Base-by-base conservation (phyloP, 2,797 vertebrate species). In the Lates japonicus region DNA sequence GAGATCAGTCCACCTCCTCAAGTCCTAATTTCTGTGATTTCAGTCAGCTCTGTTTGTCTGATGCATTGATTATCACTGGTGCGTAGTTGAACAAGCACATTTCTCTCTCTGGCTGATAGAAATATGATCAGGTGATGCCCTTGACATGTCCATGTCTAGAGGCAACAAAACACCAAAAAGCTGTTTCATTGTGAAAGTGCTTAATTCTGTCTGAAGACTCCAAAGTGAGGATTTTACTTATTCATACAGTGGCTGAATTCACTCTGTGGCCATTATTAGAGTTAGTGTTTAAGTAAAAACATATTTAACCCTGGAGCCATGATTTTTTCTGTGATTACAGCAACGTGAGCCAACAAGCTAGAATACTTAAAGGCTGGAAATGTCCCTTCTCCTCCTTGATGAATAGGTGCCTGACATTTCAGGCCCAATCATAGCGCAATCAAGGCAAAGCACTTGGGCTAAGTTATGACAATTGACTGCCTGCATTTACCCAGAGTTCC, bases 391-490 rank as follows among this genome's bases (percentile, higher is more conserved):
- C 68, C 76, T 17, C 13, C 0, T 1, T 73, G 74, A 75, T 68
- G 48, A 80, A 58, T 39, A 29, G 66, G 51, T 33, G 48, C 16
- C 76, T 81, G 82, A 81, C 80, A 79, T 84, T 87, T 88, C 33
- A 70, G 74, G 55, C 59, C 80, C 81, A 90, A 88, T 90, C 81
- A 84, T 31, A 25, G 52, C 17, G 57, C 80, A 86, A 87, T 87
- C 88, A 85, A 76, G 61, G 49, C 76, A 46, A 62, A 61, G 66
- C 81, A 62, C 83, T 87, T 39, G 14, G 76, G 55, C 65, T 39
- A 46, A 81, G 31, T 65, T 51, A 20, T 31, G 66, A 59, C 52
- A 73, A 61, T 54, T 37, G 35, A 16, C 16, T 2, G 22, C 71
- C 31, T 20, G 65, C 68, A 65, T 82, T 82, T 74, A 64, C 52